These are phyloP conservation scores for Pammene fasciana DNA, from an alignment of 2,888 invertebrate species.

Conservation along the genomic window DNA sequence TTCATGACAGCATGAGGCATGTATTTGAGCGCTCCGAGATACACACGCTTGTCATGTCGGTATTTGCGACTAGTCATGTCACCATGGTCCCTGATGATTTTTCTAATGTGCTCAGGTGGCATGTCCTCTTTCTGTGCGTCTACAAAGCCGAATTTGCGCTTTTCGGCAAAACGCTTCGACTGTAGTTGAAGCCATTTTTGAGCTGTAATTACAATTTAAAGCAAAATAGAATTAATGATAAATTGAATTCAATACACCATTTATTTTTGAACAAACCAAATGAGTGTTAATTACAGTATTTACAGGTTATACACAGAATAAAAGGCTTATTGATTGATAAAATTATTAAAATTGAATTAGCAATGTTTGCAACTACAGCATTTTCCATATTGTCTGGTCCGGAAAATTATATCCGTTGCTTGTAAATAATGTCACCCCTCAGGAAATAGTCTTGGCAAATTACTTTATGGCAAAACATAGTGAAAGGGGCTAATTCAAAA, in stretches of 20 bases:
- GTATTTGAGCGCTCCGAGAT: conserved; percentile 98
- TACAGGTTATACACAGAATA: too few relatives aligned
- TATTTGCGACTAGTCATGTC: conserved; percentile 99
- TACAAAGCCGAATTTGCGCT: conserved; percentile 98
- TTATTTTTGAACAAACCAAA: too few relatives aligned
- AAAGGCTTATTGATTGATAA: too few relatives aligned
- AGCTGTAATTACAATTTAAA: conserved; percentile 75
- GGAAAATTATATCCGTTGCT: conserved; percentile 70
- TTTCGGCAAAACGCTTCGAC: conserved; percentile 99
- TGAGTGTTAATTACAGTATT: too few relatives aligned
- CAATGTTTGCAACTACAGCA: conserved; percentile 69
- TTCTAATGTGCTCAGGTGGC: conserved; percentile 99
- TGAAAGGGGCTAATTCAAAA: conserved; percentile 35
- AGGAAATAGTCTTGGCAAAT: conserved; percentile 51
- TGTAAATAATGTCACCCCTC: conserved; percentile 50
- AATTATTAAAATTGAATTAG: too few relatives aligned
- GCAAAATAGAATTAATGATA: too few relatives aligned
- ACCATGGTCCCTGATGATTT: conserved; percentile 99
- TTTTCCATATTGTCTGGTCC: conserved; percentile 59
- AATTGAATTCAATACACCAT: too few relatives aligned
- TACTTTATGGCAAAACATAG: conserved; percentile 48
- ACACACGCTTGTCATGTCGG: conserved; percentile 99
- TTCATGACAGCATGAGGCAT: conserved; percentile 99
- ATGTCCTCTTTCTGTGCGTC: conserved; percentile 99
- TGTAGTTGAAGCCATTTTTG: conserved; percentile 99